phyloP scores from a whole-genome alignment of 1,140 invertebrate genomes.

The Eueides isabella region DNA sequence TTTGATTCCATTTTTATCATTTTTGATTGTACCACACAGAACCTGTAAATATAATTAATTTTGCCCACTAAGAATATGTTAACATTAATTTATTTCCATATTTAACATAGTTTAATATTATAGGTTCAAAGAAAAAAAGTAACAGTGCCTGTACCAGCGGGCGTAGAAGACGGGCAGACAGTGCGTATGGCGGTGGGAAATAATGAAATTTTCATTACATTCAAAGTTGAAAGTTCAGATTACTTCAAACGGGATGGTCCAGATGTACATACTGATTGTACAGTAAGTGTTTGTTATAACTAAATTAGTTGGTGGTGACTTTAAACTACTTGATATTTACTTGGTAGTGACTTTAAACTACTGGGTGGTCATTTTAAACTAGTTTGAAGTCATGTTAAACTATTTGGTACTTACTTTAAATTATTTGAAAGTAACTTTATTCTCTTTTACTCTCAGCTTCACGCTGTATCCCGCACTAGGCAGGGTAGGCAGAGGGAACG shows the following conservation, averaged over 20 bases:
- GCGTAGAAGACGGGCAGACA: conserved; percentile 98
- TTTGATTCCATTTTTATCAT: no score
- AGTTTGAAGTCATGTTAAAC: no score
- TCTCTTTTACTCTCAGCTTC: no score
- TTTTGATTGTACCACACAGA: no score
- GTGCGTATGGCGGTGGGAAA: conserved; percentile 95
- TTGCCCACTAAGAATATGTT: no score
- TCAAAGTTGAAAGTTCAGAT: conserved; percentile 94
- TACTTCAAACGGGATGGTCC: conserved; percentile 96
- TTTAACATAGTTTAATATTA: no score
- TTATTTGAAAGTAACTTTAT: no score
- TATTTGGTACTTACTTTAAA: no score
- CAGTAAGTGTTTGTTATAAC: conserved; percentile 53
- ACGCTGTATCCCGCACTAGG: no score
- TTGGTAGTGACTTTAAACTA: background rate
- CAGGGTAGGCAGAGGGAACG: no score
- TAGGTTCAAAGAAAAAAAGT: conserved; percentile 94
- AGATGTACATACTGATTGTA: conserved; percentile 95
- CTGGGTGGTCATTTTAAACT: background rate
- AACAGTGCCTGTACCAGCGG: conserved; percentile 97
- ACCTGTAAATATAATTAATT: no score
- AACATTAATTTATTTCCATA: no score
- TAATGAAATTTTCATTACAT: conserved; percentile 96
- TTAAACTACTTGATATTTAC: background rate
- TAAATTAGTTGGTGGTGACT: background rate